Percentiles rank a stretch among this genome's conserved stretches.
phyloP scores from a whole-genome alignment of 2,113 vertebrate species.

The Delphinus delphis region DNA sequence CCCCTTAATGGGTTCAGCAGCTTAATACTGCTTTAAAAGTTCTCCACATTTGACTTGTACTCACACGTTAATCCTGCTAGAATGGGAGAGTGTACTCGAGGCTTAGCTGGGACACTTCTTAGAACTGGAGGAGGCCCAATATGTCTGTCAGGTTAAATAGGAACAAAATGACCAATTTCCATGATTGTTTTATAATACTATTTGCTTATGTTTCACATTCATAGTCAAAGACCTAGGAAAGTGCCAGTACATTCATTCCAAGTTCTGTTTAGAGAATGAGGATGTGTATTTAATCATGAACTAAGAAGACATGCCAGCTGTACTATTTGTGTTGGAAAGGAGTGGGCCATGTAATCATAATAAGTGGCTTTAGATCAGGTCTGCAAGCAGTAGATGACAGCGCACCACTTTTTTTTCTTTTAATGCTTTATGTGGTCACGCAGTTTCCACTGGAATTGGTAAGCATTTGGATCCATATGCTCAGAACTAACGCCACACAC shows the following conservation, averaged over 20 bases:
- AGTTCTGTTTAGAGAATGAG: constrained; percentile 51
- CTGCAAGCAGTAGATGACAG: constrained; percentile 16
- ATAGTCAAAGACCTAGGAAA: constrained; percentile 33
- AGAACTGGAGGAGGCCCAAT: background rate
- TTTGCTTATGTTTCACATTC: constrained; percentile 34
- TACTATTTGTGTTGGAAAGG: constrained; percentile 41
- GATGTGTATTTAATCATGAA: constrained; percentile 38
- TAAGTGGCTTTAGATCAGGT: constrained; percentile 31
- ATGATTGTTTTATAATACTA: background rate
- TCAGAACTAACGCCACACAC: constrained; percentile 41
- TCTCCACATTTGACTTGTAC: background rate
- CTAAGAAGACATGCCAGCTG: background rate
- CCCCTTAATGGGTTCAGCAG: background rate
- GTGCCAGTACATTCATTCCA: constrained; percentile 6
- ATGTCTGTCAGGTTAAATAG: background rate
- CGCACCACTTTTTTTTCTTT: constrained; percentile 41
- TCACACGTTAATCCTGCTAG: background rate
- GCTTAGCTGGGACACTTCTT: background rate
- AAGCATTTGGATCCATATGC: constrained; percentile 26
- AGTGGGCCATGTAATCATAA: background rate
- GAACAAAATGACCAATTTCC: background rate
- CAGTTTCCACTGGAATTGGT: background rate
- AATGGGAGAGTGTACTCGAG: background rate
- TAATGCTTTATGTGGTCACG: constrained; percentile 57
- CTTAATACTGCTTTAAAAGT: background rate